phyloP scores from a whole-genome alignment of 2,888 invertebrate genomes.

The Prenolepis imparis region DNA sequence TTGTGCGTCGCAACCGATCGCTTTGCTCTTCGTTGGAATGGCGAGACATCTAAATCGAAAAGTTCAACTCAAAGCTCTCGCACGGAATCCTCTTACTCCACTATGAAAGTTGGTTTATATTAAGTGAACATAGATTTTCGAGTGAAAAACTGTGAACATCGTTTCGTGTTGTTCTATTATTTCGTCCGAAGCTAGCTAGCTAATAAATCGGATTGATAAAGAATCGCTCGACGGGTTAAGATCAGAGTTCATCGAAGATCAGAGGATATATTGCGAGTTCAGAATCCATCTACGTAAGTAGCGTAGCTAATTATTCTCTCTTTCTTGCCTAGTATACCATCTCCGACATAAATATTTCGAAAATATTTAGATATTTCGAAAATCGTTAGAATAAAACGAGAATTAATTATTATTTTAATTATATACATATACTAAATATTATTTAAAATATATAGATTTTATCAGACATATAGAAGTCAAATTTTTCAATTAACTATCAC shows the following conservation, averaged over 20 bases:
- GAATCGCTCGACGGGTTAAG: background rate
- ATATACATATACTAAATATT: background rate
- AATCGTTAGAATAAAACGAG: background rate
- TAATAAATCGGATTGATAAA: background rate
- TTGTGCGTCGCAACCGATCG: conserved; percentile 28
- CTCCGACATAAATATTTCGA: background rate
- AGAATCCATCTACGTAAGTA: background rate
- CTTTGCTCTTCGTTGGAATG: background rate
- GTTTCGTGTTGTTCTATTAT: background rate
- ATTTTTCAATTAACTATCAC: background rate
- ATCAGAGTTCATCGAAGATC: conserved; percentile 1
- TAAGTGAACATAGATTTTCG: background rate
- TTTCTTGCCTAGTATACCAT: background rate
- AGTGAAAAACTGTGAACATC: background rate
- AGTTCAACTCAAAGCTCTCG: background rate
- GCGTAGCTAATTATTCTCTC: conserved; percentile 10
- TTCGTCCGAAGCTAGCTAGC: too few species aligned
- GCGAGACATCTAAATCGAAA: background rate
- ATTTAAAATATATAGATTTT: background rate
- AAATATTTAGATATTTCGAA: background rate
- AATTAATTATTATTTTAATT: background rate
- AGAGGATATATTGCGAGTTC: conserved; percentile 22
- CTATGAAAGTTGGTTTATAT: background rate
- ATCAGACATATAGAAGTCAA: background rate
- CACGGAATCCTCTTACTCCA: background rate